Conservation (phyloP, 2,797 vertebrate species). For the Darevskia nairensis region DNA sequence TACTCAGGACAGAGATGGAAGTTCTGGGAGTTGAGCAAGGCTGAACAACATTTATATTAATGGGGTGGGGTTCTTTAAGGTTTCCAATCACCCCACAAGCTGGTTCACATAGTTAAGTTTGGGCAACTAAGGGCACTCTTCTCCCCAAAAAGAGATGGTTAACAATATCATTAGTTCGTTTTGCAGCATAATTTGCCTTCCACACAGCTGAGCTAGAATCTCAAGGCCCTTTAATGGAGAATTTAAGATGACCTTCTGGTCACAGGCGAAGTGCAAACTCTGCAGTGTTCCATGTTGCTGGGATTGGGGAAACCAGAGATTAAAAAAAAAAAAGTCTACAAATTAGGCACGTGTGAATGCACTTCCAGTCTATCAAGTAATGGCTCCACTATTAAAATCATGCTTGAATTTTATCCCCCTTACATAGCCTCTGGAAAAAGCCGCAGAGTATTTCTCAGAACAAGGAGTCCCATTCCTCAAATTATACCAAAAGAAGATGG, state of each 20-base stretch:
- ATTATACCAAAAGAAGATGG: slow-evolving; percentile 75
- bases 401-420: neutral
- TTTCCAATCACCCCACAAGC: neutral
- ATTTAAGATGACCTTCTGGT: neutral
- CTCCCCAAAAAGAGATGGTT: neutral
- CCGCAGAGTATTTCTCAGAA: slow-evolving; percentile 80
- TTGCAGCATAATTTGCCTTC: neutral
- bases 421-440: slow-evolving; percentile 80
- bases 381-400: neutral
- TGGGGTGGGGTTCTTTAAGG: neutral
- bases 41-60: neutral
- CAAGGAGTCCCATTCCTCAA: slow-evolving; percentile 83
- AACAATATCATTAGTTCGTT: too few relatives aligned
- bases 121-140: neutral
- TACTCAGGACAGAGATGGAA: neutral
- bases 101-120: neutral
- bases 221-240: neutral
- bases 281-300: neutral
- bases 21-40: neutral
- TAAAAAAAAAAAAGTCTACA: too few relatives aligned
- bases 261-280: neutral
- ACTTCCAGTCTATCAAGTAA: neutral
- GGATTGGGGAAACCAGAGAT: neutral
- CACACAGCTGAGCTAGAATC: neutral
- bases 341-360: neutral